Evolutionary conservation across 2,888 invertebrate species (phyloP).

Genomic region (Amblyteles armatorius): DNA sequence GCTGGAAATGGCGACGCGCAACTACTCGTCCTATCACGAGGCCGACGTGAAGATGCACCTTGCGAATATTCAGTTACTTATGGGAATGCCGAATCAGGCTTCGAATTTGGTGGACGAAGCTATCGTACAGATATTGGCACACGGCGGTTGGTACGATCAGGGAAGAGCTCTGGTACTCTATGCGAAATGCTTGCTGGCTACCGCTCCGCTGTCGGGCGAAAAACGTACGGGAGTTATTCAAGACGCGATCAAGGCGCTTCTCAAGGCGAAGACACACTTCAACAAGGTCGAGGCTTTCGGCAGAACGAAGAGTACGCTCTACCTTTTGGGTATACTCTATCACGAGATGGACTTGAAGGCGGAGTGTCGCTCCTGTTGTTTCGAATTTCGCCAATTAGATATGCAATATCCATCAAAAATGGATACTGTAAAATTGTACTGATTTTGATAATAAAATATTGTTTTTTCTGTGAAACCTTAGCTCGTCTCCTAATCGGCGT

Average conservation of each 20-base stretch:
- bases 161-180: constrained; percentile 91
- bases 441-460: constrained; percentile 22
- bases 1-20: constrained; percentile 90
- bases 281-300: constrained; percentile 91
- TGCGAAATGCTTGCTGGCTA: constrained; percentile 91
- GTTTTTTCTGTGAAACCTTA: background rate
- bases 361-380: constrained; percentile 93
- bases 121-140: constrained; percentile 90
- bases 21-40: constrained; percentile 92
- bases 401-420: constrained; percentile 89
- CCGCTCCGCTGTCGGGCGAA: constrained; percentile 85
- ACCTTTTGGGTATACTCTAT: constrained; percentile 88
- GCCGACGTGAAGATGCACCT: constrained; percentile 92
- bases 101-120: constrained; percentile 89
- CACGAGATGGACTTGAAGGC: constrained; percentile 90
- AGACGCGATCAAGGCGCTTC: constrained; percentile 88
- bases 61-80: constrained; percentile 90
- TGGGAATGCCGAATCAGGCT: constrained; percentile 92
- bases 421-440: constrained; percentile 83
- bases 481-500: background rate
- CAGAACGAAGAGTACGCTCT: constrained; percentile 90
- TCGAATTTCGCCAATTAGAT: constrained; percentile 92
- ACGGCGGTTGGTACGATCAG: constrained; percentile 93
- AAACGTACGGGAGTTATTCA: constrained; percentile 86
- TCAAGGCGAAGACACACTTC: constrained; percentile 90